Evolutionary conservation across 2,113 vertebrate species (phyloP).

Genomic region (Lonchura striata): DNA sequence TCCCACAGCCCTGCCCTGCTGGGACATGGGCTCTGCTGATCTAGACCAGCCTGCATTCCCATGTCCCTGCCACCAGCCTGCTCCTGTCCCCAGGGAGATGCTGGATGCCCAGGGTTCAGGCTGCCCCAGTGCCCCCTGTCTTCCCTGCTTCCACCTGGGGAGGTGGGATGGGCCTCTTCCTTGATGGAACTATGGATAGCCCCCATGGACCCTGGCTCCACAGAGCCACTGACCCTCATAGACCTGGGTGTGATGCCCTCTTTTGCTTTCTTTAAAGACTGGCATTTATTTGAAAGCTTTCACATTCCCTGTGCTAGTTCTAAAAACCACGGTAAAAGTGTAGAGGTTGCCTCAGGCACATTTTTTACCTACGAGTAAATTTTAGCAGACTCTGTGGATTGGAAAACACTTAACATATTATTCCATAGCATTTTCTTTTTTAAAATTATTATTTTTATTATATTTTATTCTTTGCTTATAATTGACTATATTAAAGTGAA

Average conservation of each 20-base stretch:
- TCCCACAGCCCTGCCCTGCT: not conserved
- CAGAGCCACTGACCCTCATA: not conserved
- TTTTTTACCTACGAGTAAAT: not conserved
- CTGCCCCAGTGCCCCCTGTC: rapidly evolving
- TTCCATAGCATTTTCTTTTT: not conserved
- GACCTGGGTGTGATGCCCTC: not conserved
- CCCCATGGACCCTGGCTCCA: no score
- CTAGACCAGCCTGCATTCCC: not conserved
- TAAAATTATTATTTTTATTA: no score
- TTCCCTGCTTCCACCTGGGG: not conserved
- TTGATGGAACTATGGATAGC: rapidly evolving
- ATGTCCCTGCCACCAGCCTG: rapidly evolving
- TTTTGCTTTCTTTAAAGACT: not conserved
- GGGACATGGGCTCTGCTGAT: not conserved
- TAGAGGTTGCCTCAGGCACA: not conserved
- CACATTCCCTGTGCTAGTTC: not conserved
- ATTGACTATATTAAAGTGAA: not conserved
- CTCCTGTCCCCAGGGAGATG: not conserved
- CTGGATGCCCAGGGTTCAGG: rapidly evolving
- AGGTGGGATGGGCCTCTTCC: not conserved
- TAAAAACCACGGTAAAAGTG: not conserved
- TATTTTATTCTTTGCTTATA: not conserved
- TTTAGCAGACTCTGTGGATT: not conserved
- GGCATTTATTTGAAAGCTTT: not conserved
- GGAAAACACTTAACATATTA: not conserved